Evolutionary conservation across 2,113 vertebrate genomes (phyloP), one percentile per base, ranked within the genome.

Genomic region (Caretta caretta): DNA sequence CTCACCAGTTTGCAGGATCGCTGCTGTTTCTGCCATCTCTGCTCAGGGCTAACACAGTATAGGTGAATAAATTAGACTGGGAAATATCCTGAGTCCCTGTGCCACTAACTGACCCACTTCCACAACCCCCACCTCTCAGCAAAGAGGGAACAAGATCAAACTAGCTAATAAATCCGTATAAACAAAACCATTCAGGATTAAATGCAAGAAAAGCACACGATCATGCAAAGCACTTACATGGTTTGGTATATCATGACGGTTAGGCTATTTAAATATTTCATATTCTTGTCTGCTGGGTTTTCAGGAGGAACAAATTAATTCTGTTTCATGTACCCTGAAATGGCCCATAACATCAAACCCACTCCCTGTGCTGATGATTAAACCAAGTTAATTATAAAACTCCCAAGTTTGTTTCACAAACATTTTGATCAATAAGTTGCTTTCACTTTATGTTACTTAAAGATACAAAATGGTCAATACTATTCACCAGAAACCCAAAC

Each of bases 201-300:
- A 3, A 0, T 0, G 29, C 29, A 25, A 78, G 1, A 0, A 1
- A n/a, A 5, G 22, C n/a, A 81, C 10, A 2, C 20, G 4, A 49
- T 6, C 80, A 2, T 85, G n/a, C 14, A 0, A 2, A 0, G 31
- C 79, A 14, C 84, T 76, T 4, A 11, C 35, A 31, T 20, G 75
- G 89, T 80, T 92, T 20, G 0, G 86, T 83, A 42, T 90, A 91
- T 42, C 84, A 17, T 62, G 90, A 75, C 2, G 50, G 57, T 89
- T 54, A 35, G 96, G 92, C 87, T 90, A 27, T 87, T 95, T 96
- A 86, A 97, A 95, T 96, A 91, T 94, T 96, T 96, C 85, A 86
- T 96, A 90, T 92, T 83, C 83, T 94, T 87, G 83, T 51, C 90
- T 95, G 85, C 94, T 95, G 95, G 87, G 80, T 80, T 95, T 83